These are phyloP conservation scores for Apotomis betuletana DNA, from an alignment of 2,888 invertebrate species.

Conservation along the genomic window DNA sequence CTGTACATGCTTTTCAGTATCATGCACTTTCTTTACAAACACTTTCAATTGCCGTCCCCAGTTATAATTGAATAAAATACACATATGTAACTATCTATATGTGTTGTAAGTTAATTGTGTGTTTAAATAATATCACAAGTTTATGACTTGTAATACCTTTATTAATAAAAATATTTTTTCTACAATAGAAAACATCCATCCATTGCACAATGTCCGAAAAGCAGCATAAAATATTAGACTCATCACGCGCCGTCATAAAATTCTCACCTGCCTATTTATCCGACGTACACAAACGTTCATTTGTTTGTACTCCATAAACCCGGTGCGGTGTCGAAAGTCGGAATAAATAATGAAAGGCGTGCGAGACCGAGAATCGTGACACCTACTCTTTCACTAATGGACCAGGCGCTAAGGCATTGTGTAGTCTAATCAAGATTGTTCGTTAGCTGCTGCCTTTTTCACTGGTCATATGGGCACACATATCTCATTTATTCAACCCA, in stretches of 20 bases:
- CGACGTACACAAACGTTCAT: slow-evolving; percentile 67
- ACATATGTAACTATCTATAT: no score
- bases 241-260: slow-evolving; percentile 50
- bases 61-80: no score
- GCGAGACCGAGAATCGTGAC: slow-evolving; percentile 75
- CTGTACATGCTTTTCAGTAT: no score
- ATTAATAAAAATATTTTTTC: no score
- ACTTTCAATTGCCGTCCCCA: no score
- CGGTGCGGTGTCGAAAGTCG: slow-evolving; percentile 64
- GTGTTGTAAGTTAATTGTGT: no score
- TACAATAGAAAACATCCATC: slow-evolving; percentile 20
- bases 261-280: slow-evolving; percentile 57
- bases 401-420: slow-evolving; percentile 71
- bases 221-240: slow-evolving; percentile 44
- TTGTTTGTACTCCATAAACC: slow-evolving; percentile 65
- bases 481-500: slow-evolving; percentile 56
- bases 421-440: slow-evolving; percentile 76
- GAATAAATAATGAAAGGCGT: slow-evolving; percentile 78
- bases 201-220: slow-evolving; percentile 37
- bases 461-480: slow-evolving; percentile 61
- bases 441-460: slow-evolving; percentile 68
- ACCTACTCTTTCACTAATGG: slow-evolving; percentile 80
- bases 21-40: no score
- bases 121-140: no score
- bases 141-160: no score